phyloP scores from a whole-genome alignment of 2,888 invertebrate genomes.

The Hirtodrosophila cameraria region DNA sequence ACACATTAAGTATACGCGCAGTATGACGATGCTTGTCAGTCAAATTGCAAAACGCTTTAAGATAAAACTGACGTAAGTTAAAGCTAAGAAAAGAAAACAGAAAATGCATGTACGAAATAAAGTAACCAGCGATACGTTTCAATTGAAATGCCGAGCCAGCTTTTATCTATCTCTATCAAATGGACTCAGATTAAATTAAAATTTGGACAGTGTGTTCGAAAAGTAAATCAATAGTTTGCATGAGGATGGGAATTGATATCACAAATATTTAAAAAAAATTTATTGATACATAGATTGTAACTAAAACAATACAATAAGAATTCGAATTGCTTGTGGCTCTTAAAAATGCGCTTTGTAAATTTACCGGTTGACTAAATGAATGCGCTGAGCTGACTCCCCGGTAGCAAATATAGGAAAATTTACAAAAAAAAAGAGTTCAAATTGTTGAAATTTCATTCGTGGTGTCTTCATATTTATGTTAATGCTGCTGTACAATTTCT shows the following conservation, averaged over 20 bases:
- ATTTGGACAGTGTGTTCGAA: too few relatives aligned
- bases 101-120: background rate
- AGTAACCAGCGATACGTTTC: background rate
- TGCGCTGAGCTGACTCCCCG: background rate
- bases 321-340: conserved; percentile 15
- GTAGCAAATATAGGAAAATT: background rate
- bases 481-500: conserved; percentile 39
- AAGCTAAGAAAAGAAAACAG: background rate
- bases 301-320: too few relatives aligned
- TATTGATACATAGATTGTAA: too few relatives aligned
- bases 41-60: conserved; percentile 36
- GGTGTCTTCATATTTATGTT: conserved; percentile 54
- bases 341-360: conserved; percentile 42
- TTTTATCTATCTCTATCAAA: too few relatives aligned
- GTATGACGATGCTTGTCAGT: conserved; percentile 57
- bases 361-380: conserved; percentile 45
- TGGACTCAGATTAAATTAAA: too few relatives aligned
- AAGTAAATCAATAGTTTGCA: too few relatives aligned
- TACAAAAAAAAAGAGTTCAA: conserved; percentile 41
- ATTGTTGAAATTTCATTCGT: conserved; percentile 66
- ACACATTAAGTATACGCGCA: conserved; percentile 57
- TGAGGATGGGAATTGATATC: too few relatives aligned
- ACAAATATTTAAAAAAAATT: too few relatives aligned
- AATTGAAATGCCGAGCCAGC: background rate
- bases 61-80: conserved; percentile 1